phyloP scores from a whole-genome alignment of 2,113 vertebrate genomes.

The Catharus minimus region DNA sequence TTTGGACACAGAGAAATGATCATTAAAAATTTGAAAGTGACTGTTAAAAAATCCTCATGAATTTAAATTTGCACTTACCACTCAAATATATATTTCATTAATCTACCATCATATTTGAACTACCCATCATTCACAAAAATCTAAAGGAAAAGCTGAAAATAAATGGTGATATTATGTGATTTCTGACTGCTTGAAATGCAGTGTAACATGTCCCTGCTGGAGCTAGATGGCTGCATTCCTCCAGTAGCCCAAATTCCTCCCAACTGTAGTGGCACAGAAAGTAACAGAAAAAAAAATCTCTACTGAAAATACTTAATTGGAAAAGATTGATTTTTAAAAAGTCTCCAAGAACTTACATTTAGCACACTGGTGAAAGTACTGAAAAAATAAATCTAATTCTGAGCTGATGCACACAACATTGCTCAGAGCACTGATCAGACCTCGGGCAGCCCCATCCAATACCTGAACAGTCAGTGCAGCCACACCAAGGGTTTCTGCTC shows the following conservation, averaged over 20 bases:
- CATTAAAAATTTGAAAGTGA: constrained; percentile 4
- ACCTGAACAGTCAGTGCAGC: not conserved
- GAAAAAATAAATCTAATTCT: not conserved
- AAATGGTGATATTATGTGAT: not conserved
- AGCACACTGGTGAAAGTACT: not conserved
- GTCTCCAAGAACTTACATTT: constrained; percentile 17
- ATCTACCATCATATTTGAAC: not conserved
- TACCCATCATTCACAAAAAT: not conserved
- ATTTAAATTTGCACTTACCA: not conserved
- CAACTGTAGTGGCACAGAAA: not conserved
- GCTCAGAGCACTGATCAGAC: not conserved
- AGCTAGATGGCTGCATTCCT: constrained; percentile 17
- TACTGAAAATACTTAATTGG: constrained; percentile 15
- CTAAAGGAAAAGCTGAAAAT: not conserved
- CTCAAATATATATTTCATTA: not conserved
- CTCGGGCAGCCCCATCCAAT: fast-evolving
- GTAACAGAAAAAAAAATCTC: not conserved
- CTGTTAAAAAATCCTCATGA: not conserved
- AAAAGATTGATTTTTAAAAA: not conserved
- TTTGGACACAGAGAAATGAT: not conserved
- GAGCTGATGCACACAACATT: not conserved
- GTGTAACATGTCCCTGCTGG: not conserved
- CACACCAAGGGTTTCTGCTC: not conserved
- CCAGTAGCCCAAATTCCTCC: not conserved
- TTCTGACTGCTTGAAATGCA: constrained; percentile 8